Evolutionary conservation across 2,113 vertebrate genomes (phyloP).

Genomic region (Rattus norvegicus): GRCr8 NC_086019.1:265493501-265494000

Average conservation of each 20-base stretch:
- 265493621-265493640: neutral
- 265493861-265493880: neutral
- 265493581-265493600: neutral
- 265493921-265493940: too few species aligned
- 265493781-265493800: neutral
- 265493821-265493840: too few species aligned
- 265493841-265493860: too few species aligned
- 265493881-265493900: neutral
- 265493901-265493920: neutral
- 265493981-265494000: neutral
- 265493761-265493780: neutral
- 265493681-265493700: neutral
- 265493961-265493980: neutral
- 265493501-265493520: neutral
- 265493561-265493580: neutral
- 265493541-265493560: neutral
- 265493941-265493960: neutral
- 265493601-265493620: neutral
- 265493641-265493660: neutral
- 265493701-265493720: neutral
- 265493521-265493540: neutral
- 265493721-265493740: neutral
- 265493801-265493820: too few species aligned
- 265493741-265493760: neutral
- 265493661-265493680: neutral